Conservation (phyloP, 64 coral and sea anemone species). For the Orbicella faveolata region DNA sequence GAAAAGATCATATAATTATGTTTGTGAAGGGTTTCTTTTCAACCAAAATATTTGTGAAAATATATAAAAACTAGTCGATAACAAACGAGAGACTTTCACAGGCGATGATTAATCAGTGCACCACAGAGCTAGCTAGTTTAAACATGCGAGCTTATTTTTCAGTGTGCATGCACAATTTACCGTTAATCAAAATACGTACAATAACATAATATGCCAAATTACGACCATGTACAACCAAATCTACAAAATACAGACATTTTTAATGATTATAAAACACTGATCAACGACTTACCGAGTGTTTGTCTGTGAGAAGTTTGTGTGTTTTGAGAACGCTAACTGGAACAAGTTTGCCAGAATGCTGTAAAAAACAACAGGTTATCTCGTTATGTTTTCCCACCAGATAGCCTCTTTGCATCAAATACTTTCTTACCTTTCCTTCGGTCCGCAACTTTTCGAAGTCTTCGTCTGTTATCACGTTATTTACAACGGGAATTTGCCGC, state of each 20-base stretch:
- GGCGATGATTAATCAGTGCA: too few relatives aligned
- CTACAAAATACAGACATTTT: neutral
- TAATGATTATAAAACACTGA: neutral
- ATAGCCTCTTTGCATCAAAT: neutral
- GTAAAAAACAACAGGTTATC: neutral
- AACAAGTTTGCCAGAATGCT: slow-evolving; percentile 36
- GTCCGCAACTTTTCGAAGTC: slow-evolving; percentile 35
- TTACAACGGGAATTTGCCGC: slow-evolving; percentile 57
- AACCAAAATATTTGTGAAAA: too few relatives aligned
- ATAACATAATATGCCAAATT: neutral
- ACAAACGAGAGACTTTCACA: too few relatives aligned
- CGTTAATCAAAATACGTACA: too few relatives aligned
- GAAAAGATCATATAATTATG: too few relatives aligned
- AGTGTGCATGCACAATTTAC: too few relatives aligned
- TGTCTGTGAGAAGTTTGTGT: slow-evolving; percentile 65
- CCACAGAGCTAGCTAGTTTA: neutral
- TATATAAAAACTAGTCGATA: too few relatives aligned
- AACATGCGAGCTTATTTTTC: too few relatives aligned
- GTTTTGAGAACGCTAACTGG: slow-evolving; percentile 62
- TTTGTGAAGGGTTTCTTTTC: too few relatives aligned
- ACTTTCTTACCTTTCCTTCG: slow-evolving; percentile 40
- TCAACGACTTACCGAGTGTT: slow-evolving; percentile 50
- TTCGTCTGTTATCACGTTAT: slow-evolving; percentile 73
- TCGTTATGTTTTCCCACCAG: neutral
- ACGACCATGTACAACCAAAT: neutral